Base-by-base conservation (phyloP, 1,140 invertebrate species). In the Leptinotarsa defecta region DNA sequence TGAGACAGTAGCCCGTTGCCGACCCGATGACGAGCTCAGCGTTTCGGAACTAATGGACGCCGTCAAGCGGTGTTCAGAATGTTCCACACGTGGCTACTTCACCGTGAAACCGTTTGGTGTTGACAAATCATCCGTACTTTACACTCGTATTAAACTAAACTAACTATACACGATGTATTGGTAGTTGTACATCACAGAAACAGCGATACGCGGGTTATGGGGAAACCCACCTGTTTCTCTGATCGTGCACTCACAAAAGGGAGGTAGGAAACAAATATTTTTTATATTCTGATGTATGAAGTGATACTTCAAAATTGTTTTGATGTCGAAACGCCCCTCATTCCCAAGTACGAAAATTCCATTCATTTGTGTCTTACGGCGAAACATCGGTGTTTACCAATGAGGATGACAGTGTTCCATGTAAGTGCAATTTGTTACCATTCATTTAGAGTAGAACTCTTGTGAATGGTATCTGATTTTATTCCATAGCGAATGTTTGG, bases 91-190 rank as follows among this genome's bases (percentile, higher is more conserved):
- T 81, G 80, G 74, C 81, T 81, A 79, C 79, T 82, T 83, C 79
- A 82, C 79, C 78, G 82, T 80, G 79, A 83, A 83, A 82, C 82
- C 77, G 82, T 83, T 83, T 83, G 82, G 78, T 82, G 82, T 81
- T 80, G 79, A 77, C 82, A 82, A 83, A 83, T 83, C 82, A 82
- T 81, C 80, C 80, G 81, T 83, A 79, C 81, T 81, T 82, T 83
- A 82, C 80, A 81, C 80, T 80, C 76, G 75, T 75, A 81, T 65
- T 73, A 73, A 70, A 73, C 71, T 73, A 65, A 73, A 71, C 69
- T 71, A 71, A 71, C 69, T 48, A 27, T 65, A 20, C 64, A 34
- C 64, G 64, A 20, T 65, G 64, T 43, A 43, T 11, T 43, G 34
- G 34, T 43, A 43, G 34, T 43, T 43, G 34, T 65, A 34, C 64